Evolutionary conservation across 2,113 vertebrate species (phyloP), one percentile per base, ranked within the genome.

Genomic region (Hippocampus comes): DNA sequence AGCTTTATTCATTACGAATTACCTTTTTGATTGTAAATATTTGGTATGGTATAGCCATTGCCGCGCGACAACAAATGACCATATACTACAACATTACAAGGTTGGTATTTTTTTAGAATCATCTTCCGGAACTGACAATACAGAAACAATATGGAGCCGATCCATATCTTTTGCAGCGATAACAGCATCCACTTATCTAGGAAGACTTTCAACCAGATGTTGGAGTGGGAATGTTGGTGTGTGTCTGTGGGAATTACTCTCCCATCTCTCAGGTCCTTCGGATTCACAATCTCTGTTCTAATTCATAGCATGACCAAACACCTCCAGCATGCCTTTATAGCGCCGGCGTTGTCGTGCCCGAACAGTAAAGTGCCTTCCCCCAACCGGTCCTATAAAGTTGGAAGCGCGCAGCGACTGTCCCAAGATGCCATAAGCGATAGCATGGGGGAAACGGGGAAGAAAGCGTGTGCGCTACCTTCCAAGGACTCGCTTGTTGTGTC

Each of bases 401-500:
- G 59, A 63, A 41, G 18, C 17, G 18, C 17, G 34, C 17, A 38
- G 56, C 56, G 12, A 57, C 21, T 23, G 21, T 57, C 10, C 21
- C 34, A 25, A n/a, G n/a, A 57, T 59, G 34, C 17, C 18, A 63
- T 63, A n/a, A 21, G 21, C 15, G 57, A n/a, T 74, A 46, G 23
- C 67, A 53, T 43, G 30, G 30, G 9, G 61, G 63, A 67, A 67
- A 17, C 10, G 43, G 43, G 5, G 43, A 53, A 63, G 65, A 38
- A 41, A 72, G 71, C 57, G 15, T 18, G 20, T 14, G 6, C 43
- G 42, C 9, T 68, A 68, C 69, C 53, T 18, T 23, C 21, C 7
- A 10, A 59, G 41, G 10, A 27, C 48, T 34, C 66, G 64, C 30
- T 70, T 20, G 49, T 74, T 55, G 30, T 72, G 1, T 48, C 68